Percentiles rank a stretch among this genome's conserved stretches.
Conservation (phyloP, 1,140 invertebrate species). For the Ips nitidus region DNA sequence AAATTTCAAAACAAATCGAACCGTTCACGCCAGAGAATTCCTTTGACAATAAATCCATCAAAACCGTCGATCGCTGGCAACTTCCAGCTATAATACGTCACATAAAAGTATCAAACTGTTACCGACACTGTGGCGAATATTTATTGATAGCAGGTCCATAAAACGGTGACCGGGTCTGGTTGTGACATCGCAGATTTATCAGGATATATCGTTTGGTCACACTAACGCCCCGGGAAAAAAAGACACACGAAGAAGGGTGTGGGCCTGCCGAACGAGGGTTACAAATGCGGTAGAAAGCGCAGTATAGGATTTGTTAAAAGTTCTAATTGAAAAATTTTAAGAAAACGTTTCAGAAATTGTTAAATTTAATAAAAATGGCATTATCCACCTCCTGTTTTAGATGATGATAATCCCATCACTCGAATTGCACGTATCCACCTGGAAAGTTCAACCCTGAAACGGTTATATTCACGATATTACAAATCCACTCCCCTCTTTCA, state of each 20-base stretch:
- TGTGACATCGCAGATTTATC: slow-evolving; percentile 43
- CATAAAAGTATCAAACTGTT: slow-evolving; percentile 40
- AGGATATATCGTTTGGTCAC: slow-evolving; percentile 37
- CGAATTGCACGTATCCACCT: slow-evolving; percentile 15
- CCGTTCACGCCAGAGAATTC: no score
- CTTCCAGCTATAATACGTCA: slow-evolving; percentile 16
- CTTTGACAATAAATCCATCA: slow-evolving; percentile 21
- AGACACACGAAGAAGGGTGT: slow-evolving; percentile 29
- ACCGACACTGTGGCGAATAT: slow-evolving; percentile 44
- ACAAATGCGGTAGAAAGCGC: no score
- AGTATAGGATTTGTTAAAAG: no score
- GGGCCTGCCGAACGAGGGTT: no score
- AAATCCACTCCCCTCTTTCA: slow-evolving; percentile 3
- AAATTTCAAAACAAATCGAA: not conserved
- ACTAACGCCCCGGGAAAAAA: slow-evolving; percentile 33
- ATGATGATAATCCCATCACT: not conserved
- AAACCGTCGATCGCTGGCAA: slow-evolving; percentile 22
- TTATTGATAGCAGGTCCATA: slow-evolving; percentile 44
- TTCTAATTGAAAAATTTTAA: not conserved
- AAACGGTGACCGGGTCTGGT: slow-evolving; percentile 40
- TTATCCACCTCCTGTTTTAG: no score
- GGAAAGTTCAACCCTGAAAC: slow-evolving; percentile 8
- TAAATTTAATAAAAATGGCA: no score
- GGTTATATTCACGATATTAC: slow-evolving; percentile 14
- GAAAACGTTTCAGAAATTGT: no score